These are phyloP conservation scores for Notothenia rossii DNA, from an alignment of 2,113 vertebrate genomes.

Conservation along the genomic window DNA sequence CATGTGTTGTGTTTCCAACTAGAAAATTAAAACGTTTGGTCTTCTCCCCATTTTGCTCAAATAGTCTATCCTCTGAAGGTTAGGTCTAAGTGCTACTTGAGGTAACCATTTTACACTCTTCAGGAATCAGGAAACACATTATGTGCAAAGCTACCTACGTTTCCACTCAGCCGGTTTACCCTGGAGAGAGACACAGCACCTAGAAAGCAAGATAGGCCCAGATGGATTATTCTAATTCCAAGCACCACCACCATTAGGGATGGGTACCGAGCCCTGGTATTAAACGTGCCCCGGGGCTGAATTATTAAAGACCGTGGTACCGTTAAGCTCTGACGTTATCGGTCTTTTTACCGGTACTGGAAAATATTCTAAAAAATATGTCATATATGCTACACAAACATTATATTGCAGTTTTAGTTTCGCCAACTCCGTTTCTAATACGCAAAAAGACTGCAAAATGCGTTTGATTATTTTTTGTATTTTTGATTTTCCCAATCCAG, in stretches of 20 bases:
- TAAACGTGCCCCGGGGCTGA: too few relatives aligned
- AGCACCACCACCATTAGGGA: constrained; percentile 55
- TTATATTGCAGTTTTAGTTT: too few relatives aligned
- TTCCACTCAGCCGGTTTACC: constrained; percentile 65
- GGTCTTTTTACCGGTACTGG: too few relatives aligned
- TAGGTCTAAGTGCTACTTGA: constrained; percentile 16
- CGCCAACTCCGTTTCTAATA: too few relatives aligned
- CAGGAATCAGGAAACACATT: constrained; percentile 61
- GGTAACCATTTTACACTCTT: constrained; percentile 45
- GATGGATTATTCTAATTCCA: constrained; percentile 74
- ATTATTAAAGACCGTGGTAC: too few relatives aligned
- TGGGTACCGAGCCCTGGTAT: too few relatives aligned
- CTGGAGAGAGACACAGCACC: constrained; percentile 52
- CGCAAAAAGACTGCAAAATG: too few relatives aligned
- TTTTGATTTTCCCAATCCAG: too few relatives aligned
- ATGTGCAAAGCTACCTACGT: constrained; percentile 27
- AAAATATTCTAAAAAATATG: too few relatives aligned
- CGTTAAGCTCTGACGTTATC: too few relatives aligned
- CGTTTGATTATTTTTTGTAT: too few relatives aligned
- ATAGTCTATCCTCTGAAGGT: constrained; percentile 8
- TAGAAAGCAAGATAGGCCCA: constrained; percentile 42
- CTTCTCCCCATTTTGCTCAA: constrained; percentile 2
- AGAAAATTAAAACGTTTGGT: neutral
- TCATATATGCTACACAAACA: too few relatives aligned
- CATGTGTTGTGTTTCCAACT: neutral